phyloP scores from a whole-genome alignment of 1,140 invertebrate species.

The Drosophila sp. region DNA sequence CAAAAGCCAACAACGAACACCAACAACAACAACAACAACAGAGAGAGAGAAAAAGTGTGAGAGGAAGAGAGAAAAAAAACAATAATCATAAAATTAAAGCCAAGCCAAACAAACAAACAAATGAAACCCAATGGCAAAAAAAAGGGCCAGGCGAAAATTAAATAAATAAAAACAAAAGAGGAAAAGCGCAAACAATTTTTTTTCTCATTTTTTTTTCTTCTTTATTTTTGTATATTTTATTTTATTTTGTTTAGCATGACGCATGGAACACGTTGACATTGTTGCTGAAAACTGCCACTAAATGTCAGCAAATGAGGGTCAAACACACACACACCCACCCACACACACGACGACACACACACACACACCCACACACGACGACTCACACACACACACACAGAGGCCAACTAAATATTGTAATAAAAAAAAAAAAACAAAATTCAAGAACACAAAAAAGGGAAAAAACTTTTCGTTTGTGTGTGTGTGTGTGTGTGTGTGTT shows the following conservation, averaged over 20 bases:
- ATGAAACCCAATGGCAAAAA: slow-evolving; percentile 45
- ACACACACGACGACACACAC: slow-evolving; percentile 17
- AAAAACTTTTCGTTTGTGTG: slow-evolving; percentile 14
- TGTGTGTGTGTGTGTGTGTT: slow-evolving; percentile 30
- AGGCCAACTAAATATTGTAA: slow-evolving; percentile 58
- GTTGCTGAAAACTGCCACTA: slow-evolving; percentile 62
- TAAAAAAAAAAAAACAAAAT: slow-evolving; percentile 36
- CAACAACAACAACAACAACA: slow-evolving; percentile 19
- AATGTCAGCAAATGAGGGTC: slow-evolving; percentile 80
- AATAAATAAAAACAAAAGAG: slow-evolving; percentile 46
- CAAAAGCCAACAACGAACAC: slow-evolving; percentile 51
- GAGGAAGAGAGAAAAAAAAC: slow-evolving; percentile 5
- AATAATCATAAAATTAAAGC: slow-evolving; percentile 15
- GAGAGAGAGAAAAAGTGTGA: slow-evolving; percentile 19
- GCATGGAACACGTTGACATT: slow-evolving; percentile 41
- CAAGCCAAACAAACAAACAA: slow-evolving; percentile 55
- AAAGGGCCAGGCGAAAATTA: slow-evolving; percentile 42
- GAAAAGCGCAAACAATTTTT: slow-evolving; percentile 16
- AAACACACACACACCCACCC: slow-evolving; percentile 38
- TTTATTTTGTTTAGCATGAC: slow-evolving; percentile 40
- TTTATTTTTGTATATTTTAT: slow-evolving; percentile 1
- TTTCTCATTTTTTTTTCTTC: not conserved
- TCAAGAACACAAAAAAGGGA: not conserved
- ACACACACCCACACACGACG: slow-evolving; percentile 35
- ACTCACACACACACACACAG: slow-evolving; percentile 19